A percentile compares a stretch with the other conserved stretches of the same genome.
Evolutionary conservation across 2,797 vertebrate genomes (phyloP).

Genomic region (Meriones psammophilus): DNA sequence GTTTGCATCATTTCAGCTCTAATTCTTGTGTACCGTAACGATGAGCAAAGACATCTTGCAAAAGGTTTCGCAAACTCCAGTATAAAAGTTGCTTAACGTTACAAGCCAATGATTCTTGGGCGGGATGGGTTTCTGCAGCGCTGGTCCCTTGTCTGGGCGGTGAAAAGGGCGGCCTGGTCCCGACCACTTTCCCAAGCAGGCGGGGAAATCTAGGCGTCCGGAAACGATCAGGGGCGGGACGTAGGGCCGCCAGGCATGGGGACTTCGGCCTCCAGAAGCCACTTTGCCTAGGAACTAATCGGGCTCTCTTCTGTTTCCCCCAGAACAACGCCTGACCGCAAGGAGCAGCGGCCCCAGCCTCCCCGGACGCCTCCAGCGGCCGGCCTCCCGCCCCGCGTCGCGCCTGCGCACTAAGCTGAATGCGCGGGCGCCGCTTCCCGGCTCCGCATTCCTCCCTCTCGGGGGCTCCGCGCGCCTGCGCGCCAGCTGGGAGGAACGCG

Average conservation of each 20-base stretch:
- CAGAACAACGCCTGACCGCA: neutral
- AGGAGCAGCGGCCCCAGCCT: too few relatives aligned
- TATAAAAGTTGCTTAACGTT: constrained; percentile 56
- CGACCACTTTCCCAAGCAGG: constrained; percentile 80
- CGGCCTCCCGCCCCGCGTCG: neutral
- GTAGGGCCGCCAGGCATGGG: neutral
- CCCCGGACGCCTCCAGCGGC: neutral
- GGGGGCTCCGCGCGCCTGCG: constrained; percentile 78
- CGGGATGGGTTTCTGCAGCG: constrained; percentile 52
- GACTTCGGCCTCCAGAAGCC: neutral
- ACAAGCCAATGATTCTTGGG: constrained; percentile 55
- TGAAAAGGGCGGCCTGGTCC: constrained; percentile 52
- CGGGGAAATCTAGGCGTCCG: constrained; percentile 66
- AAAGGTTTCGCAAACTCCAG: constrained; percentile 58
- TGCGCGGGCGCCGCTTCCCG: constrained; percentile 41
- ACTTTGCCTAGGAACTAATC: neutral
- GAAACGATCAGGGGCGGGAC: neutral
- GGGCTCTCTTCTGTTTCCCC: neutral
- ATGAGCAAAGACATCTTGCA: constrained; percentile 23
- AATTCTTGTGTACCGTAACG: neutral
- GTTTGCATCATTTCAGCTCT: neutral
- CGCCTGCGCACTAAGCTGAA: neutral
- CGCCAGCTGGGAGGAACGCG: constrained; percentile 73
- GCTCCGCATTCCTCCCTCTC: constrained; percentile 29
- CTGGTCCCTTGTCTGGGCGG: constrained; percentile 30